A percentile compares a stretch with the other conserved stretches of the same genome.
Evolutionary conservation across 2,113 vertebrate species (phyloP).

Genomic region (Taxidea taxus): DNA sequence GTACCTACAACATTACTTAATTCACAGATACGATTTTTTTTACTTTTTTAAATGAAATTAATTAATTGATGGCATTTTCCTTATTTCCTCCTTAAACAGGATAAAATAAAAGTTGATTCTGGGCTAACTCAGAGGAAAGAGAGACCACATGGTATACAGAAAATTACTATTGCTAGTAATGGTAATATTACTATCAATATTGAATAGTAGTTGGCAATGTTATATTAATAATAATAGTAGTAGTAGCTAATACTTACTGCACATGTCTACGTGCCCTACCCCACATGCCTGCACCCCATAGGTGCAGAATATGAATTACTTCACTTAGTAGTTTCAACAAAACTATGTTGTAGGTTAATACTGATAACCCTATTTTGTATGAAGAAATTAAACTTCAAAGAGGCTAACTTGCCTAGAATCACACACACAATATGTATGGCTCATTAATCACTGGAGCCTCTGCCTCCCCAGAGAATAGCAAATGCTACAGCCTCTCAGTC

Average conservation of each 20-base stretch:
- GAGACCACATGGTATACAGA: not conserved
- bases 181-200: no score
- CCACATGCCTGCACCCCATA: not conserved
- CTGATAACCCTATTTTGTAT: not conserved
- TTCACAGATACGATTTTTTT: not conserved
- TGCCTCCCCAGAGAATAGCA: not conserved
- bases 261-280: no score
- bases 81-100: conserved; percentile 37
- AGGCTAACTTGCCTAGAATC: not conserved
- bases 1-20: not conserved
- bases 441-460: not conserved
- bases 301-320: not conserved
- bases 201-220: not conserved
- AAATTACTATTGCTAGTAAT: no score
- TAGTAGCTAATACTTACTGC: not conserved
- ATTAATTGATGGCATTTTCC: not conserved
- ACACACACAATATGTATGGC: not conserved
- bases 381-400: not conserved
- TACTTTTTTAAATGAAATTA: not conserved
- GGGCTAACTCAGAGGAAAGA: not conserved
- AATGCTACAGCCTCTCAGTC: not conserved
- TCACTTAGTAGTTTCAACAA: not conserved
- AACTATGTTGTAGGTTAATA: not conserved
- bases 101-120: not conserved
- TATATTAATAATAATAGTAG: not conserved